phyloP scores from a whole-genome alignment of 2,113 vertebrate species.

The Oplegnathus fasciatus region DNA sequence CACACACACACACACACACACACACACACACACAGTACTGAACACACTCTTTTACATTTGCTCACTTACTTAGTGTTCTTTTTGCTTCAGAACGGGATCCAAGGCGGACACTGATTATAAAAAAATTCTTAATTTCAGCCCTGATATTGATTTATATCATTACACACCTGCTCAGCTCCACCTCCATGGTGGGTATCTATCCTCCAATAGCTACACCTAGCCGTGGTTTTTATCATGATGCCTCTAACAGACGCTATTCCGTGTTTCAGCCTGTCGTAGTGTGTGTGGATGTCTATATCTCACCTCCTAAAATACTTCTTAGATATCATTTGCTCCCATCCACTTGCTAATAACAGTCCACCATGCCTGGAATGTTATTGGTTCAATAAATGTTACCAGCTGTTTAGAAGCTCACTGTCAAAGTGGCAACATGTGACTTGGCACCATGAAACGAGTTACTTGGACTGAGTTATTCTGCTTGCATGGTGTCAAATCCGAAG shows the following conservation, averaged over 20 bases:
- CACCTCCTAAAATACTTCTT: background rate
- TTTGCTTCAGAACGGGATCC: too few species aligned
- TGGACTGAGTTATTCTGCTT: background rate
- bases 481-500: conserved; percentile 4
- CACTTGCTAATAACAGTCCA: background rate
- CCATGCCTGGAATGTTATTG: background rate
- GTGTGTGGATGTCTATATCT: background rate
- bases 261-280: background rate
- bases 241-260: background rate
- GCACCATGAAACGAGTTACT: background rate
- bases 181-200: background rate
- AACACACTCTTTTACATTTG: conserved; percentile 1
- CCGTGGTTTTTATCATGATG: conserved; percentile 1
- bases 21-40: too few species aligned
- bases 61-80: background rate
- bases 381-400: conserved; percentile 6
- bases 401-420: background rate
- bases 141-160: background rate
- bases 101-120: background rate
- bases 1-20: background rate
- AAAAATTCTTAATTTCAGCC: background rate
- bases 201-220: background rate
- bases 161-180: background rate
- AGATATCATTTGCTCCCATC: conserved; percentile 6
- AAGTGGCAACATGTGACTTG: background rate